Evolutionary conservation across 2,888 invertebrate genomes (phyloP).

Genomic region (Chironomus riparius): DNA sequence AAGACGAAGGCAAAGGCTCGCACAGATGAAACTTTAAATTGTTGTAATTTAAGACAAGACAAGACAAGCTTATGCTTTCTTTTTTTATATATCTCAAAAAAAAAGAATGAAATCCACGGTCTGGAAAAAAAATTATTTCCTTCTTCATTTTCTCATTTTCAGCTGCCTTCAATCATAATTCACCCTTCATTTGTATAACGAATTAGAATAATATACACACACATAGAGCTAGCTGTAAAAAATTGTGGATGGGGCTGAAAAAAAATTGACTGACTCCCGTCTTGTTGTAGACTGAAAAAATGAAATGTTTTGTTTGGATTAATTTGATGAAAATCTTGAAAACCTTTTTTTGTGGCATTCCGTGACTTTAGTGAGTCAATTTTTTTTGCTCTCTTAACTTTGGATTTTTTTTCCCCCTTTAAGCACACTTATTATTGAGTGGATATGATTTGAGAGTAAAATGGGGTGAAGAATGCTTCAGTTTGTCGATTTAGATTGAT

Average conservation of each 20-base stretch:
- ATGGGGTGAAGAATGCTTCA: neutral
- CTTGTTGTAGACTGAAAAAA: neutral
- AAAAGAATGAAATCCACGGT: too few species aligned
- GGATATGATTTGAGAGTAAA: too few species aligned
- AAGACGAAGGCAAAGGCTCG: neutral
- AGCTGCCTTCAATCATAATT: constrained; percentile 13
- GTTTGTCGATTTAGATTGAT: too few species aligned
- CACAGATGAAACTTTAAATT: neutral
- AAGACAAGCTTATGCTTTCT: neutral
- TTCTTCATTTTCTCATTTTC: neutral
- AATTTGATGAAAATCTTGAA: constrained; percentile 19
- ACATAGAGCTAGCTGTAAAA: neutral
- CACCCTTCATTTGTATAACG: constrained; percentile 14
- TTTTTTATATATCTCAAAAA: too few species aligned
- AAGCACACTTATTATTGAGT: neutral
- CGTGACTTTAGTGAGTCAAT: constrained; percentile 6
- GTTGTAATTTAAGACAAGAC: neutral
- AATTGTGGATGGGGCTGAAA: neutral
- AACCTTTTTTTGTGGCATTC: neutral
- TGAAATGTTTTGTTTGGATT: neutral
- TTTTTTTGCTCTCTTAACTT: too few species aligned
- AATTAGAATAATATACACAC: neutral
- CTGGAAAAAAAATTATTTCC: too few species aligned
- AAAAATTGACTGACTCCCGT: neutral
- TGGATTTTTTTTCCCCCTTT: neutral